phyloP scores from a whole-genome alignment of 2,888 invertebrate species.

The Cheilosia vulpina region DNA sequence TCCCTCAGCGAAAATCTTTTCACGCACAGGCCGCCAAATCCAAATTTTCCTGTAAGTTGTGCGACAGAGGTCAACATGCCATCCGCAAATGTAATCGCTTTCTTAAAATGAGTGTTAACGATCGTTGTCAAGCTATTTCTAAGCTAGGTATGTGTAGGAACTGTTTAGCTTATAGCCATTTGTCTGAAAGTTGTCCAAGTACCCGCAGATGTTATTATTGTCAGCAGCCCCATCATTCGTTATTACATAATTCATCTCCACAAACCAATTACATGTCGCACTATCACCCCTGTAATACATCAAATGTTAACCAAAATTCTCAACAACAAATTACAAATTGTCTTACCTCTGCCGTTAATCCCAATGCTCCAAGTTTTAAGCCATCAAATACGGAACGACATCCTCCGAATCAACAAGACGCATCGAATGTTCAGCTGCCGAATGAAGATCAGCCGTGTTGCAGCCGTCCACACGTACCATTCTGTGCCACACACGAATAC shows the following conservation, averaged over 20 bases:
- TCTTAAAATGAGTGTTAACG: constrained; percentile 18
- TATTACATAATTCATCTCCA: not conserved
- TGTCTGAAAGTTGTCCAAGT: not conserved
- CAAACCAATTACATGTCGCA: no score
- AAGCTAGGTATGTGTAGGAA: not conserved
- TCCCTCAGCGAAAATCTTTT: no score
- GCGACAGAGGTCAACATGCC: constrained; percentile 32
- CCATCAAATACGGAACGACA: not conserved
- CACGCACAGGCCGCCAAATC: constrained; percentile 4
- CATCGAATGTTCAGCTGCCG: not conserved
- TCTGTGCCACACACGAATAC: not conserved
- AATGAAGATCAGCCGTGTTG: constrained; percentile 22
- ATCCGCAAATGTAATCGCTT: constrained; percentile 54
- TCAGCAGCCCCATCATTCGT: not conserved
- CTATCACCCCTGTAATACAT: no score
- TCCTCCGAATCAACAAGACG: not conserved
- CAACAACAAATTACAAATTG: no score
- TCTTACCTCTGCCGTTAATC: no score
- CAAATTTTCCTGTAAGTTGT: constrained; percentile 24
- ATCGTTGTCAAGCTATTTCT: constrained; percentile 4
- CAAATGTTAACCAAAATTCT: no score
- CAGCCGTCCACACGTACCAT: not conserved
- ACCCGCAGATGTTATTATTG: constrained; percentile 2
- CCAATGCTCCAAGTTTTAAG: no score
- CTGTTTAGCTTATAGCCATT: constrained; percentile 16